Evolutionary conservation across 2,797 vertebrate species (phyloP), one percentile per base, ranked within the genome.

Genomic region (Eremophila alpestris): DNA sequence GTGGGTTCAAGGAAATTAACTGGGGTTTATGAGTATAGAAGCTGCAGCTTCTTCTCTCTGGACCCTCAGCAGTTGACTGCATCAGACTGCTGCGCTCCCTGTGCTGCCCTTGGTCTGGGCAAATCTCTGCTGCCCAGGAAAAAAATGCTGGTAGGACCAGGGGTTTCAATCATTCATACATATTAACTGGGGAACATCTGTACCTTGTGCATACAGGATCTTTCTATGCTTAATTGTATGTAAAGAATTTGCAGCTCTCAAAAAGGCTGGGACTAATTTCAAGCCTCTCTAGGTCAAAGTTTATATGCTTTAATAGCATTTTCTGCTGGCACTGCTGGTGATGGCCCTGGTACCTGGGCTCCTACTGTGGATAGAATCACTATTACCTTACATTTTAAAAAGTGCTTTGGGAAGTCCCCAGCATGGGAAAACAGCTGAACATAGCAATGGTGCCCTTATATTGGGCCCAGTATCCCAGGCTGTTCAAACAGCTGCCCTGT

Each of bases 91-190:
- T 8, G 48, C 0, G 0, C 22, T 22, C 21, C 26, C 23, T 1
- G 4, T 10, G 16, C 80, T 14, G 13, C 34, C 14, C 54, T 30
- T 1, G 1, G 3, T 19, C 21, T 0, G 0, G 67, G 16, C 27
- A 75, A 48, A 68, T 5, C 34, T 82, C 41, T 45, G 36, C 32
- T 70, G 43, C 22, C 73, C 67, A 19, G 41, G 20, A 48, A 51
- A 51, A 4, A 19, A 4, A 19, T 18, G 15, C 4, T 2, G 0
- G 1, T 0, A 2, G 43, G 49, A 34, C n/a, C 51, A 51, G 29
- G 18, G 18, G 11, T 27, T 83, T 94, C 63, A 32, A 4, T 30
- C 23, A 23, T 63, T 48, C 1, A 0, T n/a, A 27, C 9, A 7
- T 15, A 22, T 54, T 17, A 43, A 40, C 30, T 32, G 22, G 4